Percentiles rank a stretch among this genome's conserved stretches.
Evolutionary conservation across 2,888 invertebrate species (phyloP).

Genomic region (Caenorhabditis sp.): DNA sequence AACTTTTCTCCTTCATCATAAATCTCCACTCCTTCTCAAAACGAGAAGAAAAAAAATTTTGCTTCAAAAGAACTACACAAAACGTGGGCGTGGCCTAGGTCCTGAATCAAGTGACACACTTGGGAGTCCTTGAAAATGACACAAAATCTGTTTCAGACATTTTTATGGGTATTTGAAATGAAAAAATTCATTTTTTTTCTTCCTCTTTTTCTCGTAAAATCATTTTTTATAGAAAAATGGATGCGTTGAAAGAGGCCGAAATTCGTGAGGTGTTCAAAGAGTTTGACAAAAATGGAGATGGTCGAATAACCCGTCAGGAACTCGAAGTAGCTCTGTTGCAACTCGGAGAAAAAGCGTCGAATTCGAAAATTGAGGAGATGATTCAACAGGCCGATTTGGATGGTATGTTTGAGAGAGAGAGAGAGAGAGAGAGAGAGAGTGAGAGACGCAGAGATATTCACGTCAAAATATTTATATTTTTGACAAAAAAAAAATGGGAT

Average conservation of each 20-base stretch:
- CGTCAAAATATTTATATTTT: no score
- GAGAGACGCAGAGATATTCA: no score
- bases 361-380: slow-evolving; percentile 51
- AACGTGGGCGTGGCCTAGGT: neutral
- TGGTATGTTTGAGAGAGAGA: no score
- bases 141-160: neutral
- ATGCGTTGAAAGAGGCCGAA: slow-evolving; percentile 53
- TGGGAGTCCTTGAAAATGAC: neutral
- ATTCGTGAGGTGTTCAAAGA: slow-evolving; percentile 56
- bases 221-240: slow-evolving; percentile 25
- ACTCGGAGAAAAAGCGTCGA: slow-evolving; percentile 53
- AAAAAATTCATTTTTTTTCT: no score
- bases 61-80: no score
- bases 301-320: slow-evolving; percentile 49
- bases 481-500: no score
- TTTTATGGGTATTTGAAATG: neutral
- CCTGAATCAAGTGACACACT: neutral
- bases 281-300: slow-evolving; percentile 57
- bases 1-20: no score
- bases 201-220: neutral
- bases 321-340: slow-evolving; percentile 53
- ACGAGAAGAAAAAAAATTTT: no score
- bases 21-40: no score
- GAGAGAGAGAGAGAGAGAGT: no score
- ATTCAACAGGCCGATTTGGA: slow-evolving; percentile 57